phyloP scores from a whole-genome alignment of 2,797 vertebrate species.

The Schizothorax lantsangensis region DNA sequence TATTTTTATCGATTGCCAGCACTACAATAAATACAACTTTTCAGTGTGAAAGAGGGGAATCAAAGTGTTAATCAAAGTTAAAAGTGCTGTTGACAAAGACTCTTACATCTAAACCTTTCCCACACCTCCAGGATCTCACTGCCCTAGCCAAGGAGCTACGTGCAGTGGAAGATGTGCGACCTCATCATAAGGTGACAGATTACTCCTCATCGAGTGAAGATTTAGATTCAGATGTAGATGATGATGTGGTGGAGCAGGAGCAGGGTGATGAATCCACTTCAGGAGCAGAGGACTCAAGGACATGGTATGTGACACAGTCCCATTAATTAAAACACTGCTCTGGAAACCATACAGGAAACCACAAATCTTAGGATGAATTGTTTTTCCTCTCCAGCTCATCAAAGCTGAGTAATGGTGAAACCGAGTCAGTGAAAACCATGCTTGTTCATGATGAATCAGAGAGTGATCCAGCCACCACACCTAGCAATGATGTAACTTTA shows the following conservation, averaged over 20 bases:
- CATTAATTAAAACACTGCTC: not conserved
- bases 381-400: conserved; percentile 63
- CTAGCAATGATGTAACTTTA: conserved; percentile 94
- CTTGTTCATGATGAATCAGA: conserved; percentile 92
- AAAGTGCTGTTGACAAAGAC: not conserved
- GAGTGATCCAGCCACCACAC: conserved; percentile 88
- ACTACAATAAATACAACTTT: not conserved
- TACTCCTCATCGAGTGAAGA: conserved; percentile 92
- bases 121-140: conserved; percentile 80
- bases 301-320: conserved; percentile 77
- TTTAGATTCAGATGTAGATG: conserved; percentile 86
- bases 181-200: conserved; percentile 88
- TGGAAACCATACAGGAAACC: not conserved
- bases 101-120: not conserved
- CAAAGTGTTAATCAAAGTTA: not conserved
- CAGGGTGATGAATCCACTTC: conserved; percentile 83
- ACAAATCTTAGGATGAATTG: not conserved
- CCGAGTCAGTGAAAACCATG: conserved; percentile 94
- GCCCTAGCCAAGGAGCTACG: conserved; percentile 88
- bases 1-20: no score
- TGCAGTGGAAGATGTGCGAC: conserved; percentile 83
- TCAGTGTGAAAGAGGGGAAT: not conserved
- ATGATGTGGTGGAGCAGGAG: conserved; percentile 85
- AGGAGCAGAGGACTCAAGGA: conserved; percentile 81
- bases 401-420: conserved; percentile 94